Evolutionary conservation across 2,797 vertebrate species (phyloP), one percentile per base, ranked within the genome.

Genomic region (Poecilia gillii): DNA sequence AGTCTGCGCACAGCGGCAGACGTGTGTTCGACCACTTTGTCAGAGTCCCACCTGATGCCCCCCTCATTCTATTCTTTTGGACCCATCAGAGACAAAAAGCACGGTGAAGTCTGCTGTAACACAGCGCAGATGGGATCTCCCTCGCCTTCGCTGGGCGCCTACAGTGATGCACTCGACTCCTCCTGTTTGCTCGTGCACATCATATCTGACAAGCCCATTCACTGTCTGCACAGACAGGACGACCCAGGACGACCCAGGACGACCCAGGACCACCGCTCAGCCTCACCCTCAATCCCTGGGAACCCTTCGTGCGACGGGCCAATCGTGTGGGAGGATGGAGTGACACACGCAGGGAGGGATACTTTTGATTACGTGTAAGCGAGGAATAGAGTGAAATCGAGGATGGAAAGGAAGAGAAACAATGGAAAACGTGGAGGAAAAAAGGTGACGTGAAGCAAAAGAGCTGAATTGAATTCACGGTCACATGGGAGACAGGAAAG

Each of bases 121-220:
- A 90, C 80, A 47, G 75, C 87, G 86, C 93, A 93, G 91, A 93
- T 92, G 91, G 88, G 88, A 76, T 83, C 86, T 79, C 77, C 82
- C 39, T 82, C 25, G 43, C 78, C 81, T 20, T 84, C 72, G 0
- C 49, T 83, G 20, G 73, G 68, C 76, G 72, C 76, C 79, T 81
- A 73, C 36, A 43, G 77, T 43, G 46, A 76, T 45, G 41, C 68
- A 1, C 85, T 68, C 41, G 76, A 76, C 71, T 85, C 87, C 84
- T 84, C 81, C 36, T 78, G 74, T 78, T 79, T 89, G 83, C 85
- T 91, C 78, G 84, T 85, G 87, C 78, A 82, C 79, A 91, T 91
- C 89, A 88, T 31, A 85, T 89, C 62, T 87, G 90, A 91, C 86
- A 77, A 84, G 91, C 78, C 88, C 84, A 79, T 79, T 87, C 84